These are phyloP conservation scores for Leucoraja erinaceus DNA, from an alignment of 2,113 vertebrate species.

Conservation along the genomic window DNA sequence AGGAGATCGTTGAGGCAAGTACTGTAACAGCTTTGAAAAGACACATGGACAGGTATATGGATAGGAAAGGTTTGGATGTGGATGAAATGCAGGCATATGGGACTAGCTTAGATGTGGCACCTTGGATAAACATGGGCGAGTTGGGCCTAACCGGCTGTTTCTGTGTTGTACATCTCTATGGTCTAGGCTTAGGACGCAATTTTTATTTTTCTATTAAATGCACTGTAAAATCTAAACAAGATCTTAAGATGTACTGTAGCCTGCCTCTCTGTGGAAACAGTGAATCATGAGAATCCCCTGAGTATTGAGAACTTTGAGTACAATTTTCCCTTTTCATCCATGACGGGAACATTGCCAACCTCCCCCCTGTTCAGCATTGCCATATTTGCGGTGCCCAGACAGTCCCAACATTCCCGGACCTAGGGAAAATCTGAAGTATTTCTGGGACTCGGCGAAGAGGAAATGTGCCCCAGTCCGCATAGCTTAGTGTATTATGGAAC, in stretches of 20 bases:
- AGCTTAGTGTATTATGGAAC: slow-evolving; percentile 17
- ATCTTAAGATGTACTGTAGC: background rate
- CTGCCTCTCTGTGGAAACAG: background rate
- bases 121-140: too few species aligned
- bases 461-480: background rate
- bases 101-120: too few species aligned
- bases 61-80: too few species aligned
- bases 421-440: background rate
- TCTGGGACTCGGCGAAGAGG: background rate
- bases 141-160: too few species aligned
- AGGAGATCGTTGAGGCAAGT: too few species aligned
- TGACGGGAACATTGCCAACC: background rate
- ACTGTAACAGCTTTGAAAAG: too few species aligned
- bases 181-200: background rate
- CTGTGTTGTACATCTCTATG: too few species aligned
- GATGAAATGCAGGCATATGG: too few species aligned
- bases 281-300: background rate
- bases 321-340: background rate
- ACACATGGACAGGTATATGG: too few species aligned
- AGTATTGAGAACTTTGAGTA: background rate
- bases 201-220: background rate
- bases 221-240: background rate
- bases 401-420: background rate
- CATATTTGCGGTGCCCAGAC: background rate
- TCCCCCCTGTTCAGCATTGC: background rate